phyloP scores from a whole-genome alignment of 2,888 invertebrate species.

The Drosophila algonquin region DNA sequence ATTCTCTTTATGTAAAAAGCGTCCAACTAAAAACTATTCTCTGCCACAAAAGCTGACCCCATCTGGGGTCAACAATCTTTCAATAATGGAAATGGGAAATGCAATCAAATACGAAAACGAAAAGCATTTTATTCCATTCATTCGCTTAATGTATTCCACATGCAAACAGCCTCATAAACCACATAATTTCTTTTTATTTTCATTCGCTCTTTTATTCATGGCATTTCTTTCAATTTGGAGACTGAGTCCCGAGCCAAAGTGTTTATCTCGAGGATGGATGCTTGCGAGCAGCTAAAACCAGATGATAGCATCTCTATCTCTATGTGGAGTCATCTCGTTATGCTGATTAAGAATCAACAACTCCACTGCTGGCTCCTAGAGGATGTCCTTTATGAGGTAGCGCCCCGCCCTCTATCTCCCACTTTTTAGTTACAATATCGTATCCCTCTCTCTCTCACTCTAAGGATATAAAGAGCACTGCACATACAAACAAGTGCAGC shows the following conservation, averaged over 20 bases:
- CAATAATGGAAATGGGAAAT: neutral
- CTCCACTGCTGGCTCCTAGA: slow-evolving; percentile 17
- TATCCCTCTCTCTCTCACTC: neutral
- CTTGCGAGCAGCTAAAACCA: slow-evolving; percentile 1
- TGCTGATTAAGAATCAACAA: slow-evolving; percentile 43
- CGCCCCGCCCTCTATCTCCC: neutral
- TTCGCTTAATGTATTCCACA: neutral
- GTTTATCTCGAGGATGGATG: neutral
- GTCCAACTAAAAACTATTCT: neutral
- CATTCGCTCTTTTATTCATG: neutral
- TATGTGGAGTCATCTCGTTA: slow-evolving; percentile 16
- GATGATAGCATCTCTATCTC: slow-evolving; percentile 15
- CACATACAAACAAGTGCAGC: slow-evolving; percentile 32
- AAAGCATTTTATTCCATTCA: neutral
- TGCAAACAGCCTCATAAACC: neutral
- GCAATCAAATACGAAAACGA: neutral
- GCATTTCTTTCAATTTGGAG: neutral
- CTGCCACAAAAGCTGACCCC: neutral
- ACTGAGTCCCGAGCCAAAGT: neutral
- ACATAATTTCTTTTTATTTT: neutral
- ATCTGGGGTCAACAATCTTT: neutral
- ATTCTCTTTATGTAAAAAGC: neutral
- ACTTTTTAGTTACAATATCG: neutral
- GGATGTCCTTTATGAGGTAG: slow-evolving; percentile 19
- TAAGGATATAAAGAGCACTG: slow-evolving; percentile 20